Percentiles rank a stretch among this genome's conserved stretches.
phyloP scores from a whole-genome alignment of 2,113 vertebrate genomes.

The Onychorhynchus coronatus region DNA sequence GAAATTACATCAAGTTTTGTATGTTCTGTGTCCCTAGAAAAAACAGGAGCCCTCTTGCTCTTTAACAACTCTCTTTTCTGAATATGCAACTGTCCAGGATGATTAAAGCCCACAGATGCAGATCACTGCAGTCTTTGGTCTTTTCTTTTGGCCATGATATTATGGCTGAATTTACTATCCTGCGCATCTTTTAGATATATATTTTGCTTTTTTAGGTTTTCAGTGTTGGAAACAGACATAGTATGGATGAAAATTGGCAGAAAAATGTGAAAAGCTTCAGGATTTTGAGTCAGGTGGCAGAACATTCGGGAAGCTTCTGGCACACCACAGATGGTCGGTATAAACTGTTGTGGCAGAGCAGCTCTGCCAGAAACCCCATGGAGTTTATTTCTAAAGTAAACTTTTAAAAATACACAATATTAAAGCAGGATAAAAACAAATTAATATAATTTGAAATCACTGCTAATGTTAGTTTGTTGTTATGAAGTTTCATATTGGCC shows the following conservation, averaged over 20 bases:
- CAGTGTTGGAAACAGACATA: slow-evolving; percentile 67
- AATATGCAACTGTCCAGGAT: not conserved
- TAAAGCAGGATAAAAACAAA: not conserved
- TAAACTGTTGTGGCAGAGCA: slow-evolving; percentile 72
- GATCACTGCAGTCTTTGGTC: not conserved
- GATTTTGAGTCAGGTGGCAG: slow-evolving; percentile 76
- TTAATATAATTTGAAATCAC: not conserved
- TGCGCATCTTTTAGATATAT: slow-evolving; percentile 21
- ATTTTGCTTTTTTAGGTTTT: slow-evolving; percentile 62
- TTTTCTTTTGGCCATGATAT: not conserved
- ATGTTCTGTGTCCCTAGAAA: not conserved
- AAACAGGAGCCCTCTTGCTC: not conserved
- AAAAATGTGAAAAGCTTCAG: slow-evolving; percentile 69
- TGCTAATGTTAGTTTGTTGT: not conserved
- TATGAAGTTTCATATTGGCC: not conserved
- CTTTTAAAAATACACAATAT: slow-evolving; percentile 70
- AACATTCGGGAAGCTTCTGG: slow-evolving; percentile 74
- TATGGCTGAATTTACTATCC: slow-evolving; percentile 27
- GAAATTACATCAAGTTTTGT: not conserved
- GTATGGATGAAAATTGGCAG: slow-evolving; percentile 69
- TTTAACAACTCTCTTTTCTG: not conserved
- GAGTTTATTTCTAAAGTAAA: slow-evolving; percentile 74
- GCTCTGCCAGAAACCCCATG: slow-evolving; percentile 70
- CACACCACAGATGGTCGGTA: slow-evolving; percentile 72
- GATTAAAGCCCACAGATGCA: not conserved